Evolutionary conservation across 2,113 vertebrate species (phyloP).

Genomic region (Fulmarus glacialis): DNA sequence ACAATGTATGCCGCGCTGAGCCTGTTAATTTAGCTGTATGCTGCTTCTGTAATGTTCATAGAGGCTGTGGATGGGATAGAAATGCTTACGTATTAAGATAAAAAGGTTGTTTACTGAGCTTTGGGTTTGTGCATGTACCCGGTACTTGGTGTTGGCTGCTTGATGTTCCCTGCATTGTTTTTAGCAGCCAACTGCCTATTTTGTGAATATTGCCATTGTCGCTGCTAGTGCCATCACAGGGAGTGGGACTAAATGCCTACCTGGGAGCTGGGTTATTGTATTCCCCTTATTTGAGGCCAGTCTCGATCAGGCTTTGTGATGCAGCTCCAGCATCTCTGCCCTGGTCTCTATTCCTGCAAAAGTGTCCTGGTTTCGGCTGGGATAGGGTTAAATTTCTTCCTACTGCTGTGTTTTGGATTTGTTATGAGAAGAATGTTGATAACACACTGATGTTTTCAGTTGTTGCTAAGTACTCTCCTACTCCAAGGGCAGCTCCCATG

Average conservation of each 20-base stretch:
- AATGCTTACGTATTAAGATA: not conserved
- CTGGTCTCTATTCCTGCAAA: not conserved
- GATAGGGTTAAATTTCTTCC: too few species aligned
- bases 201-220: not conserved
- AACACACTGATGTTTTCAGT: too few species aligned
- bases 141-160: not conserved
- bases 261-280: not conserved
- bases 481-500: too few species aligned
- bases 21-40: not conserved
- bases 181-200: not conserved
- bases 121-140: not conserved
- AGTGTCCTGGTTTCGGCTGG: too few species aligned
- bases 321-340: not conserved
- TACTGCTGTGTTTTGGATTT: too few species aligned
- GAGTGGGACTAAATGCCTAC: accelerated
- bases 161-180: not conserved
- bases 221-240: not conserved
- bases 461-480: too few species aligned
- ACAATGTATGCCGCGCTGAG: accelerated
- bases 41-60: not conserved
- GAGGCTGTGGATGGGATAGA: not conserved
- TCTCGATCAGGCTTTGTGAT: not conserved
- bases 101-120: not conserved
- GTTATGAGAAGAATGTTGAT: too few species aligned
- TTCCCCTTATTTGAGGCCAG: not conserved